Conservation (phyloP, 2,113 vertebrate genomes). For the Sylvilagus bachmani region DNA sequence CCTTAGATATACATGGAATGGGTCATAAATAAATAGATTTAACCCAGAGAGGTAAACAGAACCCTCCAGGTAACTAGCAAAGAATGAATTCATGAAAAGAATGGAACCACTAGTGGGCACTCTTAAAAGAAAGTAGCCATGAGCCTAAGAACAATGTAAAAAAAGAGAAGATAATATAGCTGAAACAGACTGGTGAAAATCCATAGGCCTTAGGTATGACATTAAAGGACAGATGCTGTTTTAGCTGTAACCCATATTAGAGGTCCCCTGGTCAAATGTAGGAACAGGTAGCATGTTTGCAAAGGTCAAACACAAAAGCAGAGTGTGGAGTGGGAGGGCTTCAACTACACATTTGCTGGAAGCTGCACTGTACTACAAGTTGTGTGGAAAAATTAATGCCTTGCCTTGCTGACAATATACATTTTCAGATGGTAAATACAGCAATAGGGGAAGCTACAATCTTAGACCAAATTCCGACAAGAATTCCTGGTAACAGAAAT, state of each 20-base stretch:
- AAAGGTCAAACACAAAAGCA: neutral
- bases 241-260: constrained; percentile 30
- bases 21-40: neutral
- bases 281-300: neutral
- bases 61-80: neutral
- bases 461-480: neutral
- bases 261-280: constrained; percentile 27
- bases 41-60: neutral
- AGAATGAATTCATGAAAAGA: constrained; percentile 36
- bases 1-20: constrained; percentile 7
- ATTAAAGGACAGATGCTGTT: neutral
- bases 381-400: constrained; percentile 6
- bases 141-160: neutral
- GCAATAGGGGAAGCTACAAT: neutral
- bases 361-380: neutral
- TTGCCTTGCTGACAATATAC: constrained; percentile 19
- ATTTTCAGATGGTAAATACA: constrained; percentile 26
- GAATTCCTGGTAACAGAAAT: constrained; percentile 31
- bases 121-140: neutral
- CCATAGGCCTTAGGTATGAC: neutral
- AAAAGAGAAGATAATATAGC: neutral
- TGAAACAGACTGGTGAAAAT: neutral
- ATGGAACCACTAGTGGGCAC: neutral
- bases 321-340: neutral
- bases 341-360: neutral